Conservation (phyloP, 64 coral and sea anemone genomes). For the Montipora capricornis region DNA sequence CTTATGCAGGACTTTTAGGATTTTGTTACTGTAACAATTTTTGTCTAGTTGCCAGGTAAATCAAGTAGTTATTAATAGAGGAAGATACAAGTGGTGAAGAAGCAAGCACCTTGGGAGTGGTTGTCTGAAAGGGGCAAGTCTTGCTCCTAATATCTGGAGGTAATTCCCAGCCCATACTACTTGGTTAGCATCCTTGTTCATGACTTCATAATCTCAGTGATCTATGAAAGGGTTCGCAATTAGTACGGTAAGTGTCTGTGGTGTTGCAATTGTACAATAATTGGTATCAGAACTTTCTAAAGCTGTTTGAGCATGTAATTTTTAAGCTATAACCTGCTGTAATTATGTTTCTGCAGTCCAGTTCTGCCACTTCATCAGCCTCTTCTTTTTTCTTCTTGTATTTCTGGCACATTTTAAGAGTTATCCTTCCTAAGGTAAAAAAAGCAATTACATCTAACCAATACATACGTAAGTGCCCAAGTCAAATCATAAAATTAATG, state of each 20-base stretch:
- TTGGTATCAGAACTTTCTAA: neutral
- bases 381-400: slow-evolving; percentile 74
- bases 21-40: too few species aligned
- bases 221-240: neutral
- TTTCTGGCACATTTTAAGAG: slow-evolving; percentile 91
- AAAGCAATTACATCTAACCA: neutral
- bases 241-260: neutral
- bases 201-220: neutral
- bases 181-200: neutral
- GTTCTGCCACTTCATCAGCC: slow-evolving; percentile 87
- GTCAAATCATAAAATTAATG: neutral
- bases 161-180: neutral
- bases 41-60: too few species aligned
- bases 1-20: too few species aligned
- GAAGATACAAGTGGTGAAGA: too few species aligned
- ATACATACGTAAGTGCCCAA: neutral
- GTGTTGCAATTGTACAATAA: neutral
- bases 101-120: neutral
- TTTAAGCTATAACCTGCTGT: slow-evolving; percentile 31
- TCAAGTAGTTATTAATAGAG: too few species aligned
- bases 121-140: neutral
- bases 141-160: neutral
- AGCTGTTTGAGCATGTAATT: neutral
- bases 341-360: slow-evolving; percentile 91
- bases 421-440: slow-evolving; percentile 80